Conservation (phyloP, 2,888 invertebrate species). For the Choristoneura rosaceana region DNA sequence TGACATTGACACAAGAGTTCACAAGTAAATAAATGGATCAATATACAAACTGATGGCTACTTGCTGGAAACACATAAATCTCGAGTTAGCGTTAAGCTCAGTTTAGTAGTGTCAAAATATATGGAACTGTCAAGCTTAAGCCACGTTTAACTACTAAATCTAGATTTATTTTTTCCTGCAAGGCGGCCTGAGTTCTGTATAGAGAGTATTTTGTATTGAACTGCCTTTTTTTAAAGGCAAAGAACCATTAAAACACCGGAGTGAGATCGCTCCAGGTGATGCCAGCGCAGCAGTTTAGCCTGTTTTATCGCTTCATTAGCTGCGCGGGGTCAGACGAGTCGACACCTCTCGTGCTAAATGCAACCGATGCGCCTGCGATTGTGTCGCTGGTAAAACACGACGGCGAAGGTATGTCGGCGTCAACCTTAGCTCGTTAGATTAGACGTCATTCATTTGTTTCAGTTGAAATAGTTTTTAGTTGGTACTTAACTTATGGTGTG, state of each 20-base stretch:
- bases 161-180: too few relatives aligned
- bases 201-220: too few relatives aligned
- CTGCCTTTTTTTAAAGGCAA: conserved; percentile 6
- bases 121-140: too few relatives aligned
- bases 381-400: conserved; percentile 46
- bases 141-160: too few relatives aligned
- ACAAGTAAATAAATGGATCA: too few relatives aligned
- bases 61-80: too few relatives aligned
- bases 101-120: too few relatives aligned
- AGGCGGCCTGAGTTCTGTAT: too few relatives aligned
- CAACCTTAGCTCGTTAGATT: neutral
- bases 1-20: too few relatives aligned
- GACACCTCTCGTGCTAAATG: conserved; percentile 78
- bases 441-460: conserved; percentile 1
- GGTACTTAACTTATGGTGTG: neutral
- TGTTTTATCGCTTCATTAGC: conserved; percentile 68
- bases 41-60: too few relatives aligned
- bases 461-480: neutral
- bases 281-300: conserved; percentile 42
- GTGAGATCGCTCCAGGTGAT: conserved; percentile 50
- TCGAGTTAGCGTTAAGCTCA: too few relatives aligned
- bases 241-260: conserved; percentile 36
- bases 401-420: conserved; percentile 17
- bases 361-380: conserved; percentile 70
- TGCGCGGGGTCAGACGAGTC: conserved; percentile 54